These are phyloP conservation scores for Clarias magur DNA, from an alignment of 2,113 vertebrate species.

Conservation along the genomic window DNA sequence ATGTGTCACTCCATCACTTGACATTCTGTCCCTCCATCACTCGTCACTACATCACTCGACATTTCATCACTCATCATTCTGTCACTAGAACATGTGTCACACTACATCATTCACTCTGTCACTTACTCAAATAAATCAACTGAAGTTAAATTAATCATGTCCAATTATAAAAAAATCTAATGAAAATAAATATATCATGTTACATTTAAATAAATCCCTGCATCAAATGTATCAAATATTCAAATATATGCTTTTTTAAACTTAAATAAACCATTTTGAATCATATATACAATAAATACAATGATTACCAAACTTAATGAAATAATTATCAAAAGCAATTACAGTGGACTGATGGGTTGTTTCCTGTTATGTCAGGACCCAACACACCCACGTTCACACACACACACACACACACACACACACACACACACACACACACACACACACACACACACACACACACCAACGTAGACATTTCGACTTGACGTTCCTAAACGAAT, in stretches of 20 bases:
- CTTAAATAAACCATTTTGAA: not conserved
- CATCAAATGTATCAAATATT: no score
- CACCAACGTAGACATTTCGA: not conserved
- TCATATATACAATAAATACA: no score
- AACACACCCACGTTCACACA: slow-evolving; percentile 13
- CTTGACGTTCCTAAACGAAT: not conserved
- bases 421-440: slow-evolving; percentile 23
- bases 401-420: not conserved
- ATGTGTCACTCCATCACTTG: no score
- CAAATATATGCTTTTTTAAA: not conserved
- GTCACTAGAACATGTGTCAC: no score
- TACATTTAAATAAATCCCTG: not conserved
- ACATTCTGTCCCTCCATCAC: no score
- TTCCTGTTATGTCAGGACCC: no score
- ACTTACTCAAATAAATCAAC: not conserved
- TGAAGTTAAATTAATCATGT: not conserved
- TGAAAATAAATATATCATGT: not conserved
- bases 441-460: not conserved
- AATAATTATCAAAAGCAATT: no score
- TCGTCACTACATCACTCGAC: no score
- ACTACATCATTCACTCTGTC: no score
- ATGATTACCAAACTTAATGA: no score
- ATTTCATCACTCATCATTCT: no score
- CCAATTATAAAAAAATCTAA: not conserved
- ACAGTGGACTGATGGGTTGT: not conserved